Evolutionary conservation across 2,113 vertebrate species (phyloP).

Genomic region (Natator depressus): DNA sequence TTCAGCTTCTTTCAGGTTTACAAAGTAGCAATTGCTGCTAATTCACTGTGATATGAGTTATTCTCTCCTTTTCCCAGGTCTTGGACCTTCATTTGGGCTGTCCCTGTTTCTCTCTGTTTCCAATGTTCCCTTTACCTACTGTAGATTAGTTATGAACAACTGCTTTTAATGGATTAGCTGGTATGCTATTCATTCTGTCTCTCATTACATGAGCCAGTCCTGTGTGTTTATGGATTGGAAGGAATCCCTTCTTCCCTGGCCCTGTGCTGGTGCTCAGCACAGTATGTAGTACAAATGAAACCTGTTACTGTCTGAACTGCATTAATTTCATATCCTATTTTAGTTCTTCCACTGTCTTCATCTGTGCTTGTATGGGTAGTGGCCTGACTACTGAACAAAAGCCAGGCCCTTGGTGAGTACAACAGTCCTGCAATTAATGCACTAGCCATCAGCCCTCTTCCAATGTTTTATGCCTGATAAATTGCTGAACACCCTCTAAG

Average conservation of each 20-base stretch:
- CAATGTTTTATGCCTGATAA: background rate
- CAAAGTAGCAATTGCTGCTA: background rate
- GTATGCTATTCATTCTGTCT: background rate
- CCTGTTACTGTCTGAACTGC: background rate
- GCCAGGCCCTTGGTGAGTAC: background rate
- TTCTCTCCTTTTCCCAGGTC: fast-evolving
- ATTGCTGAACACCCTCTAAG: background rate
- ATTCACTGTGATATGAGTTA: background rate
- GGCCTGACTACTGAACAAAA: background rate
- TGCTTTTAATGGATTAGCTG: background rate
- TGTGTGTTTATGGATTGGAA: background rate
- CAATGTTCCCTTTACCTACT: background rate
- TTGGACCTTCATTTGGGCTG: fast-evolving
- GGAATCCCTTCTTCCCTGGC: too few species aligned
- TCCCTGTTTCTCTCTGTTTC: background rate
- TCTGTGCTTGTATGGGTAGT: background rate
- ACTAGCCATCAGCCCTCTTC: background rate
- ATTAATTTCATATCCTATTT: background rate
- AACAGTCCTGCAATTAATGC: background rate
- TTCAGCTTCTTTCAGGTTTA: background rate
- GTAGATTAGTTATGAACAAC: background rate
- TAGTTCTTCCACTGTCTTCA: background rate
- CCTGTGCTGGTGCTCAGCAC: background rate
- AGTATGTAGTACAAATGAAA: background rate
- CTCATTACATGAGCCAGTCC: background rate